Evolutionary conservation across 2,888 invertebrate genomes (phyloP).

Genomic region (Oscheius sp.): DNA sequence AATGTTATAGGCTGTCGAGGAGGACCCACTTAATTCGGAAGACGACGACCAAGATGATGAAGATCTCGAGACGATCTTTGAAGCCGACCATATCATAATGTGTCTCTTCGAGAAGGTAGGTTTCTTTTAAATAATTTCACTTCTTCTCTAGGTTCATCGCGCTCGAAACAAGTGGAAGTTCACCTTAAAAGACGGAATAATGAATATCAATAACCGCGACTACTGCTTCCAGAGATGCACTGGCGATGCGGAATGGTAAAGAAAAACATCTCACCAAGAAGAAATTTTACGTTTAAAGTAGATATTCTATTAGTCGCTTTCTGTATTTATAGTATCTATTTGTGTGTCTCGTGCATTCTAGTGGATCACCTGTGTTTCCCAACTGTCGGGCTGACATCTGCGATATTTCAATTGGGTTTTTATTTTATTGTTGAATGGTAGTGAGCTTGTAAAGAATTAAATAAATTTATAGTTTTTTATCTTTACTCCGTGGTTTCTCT

Average conservation of each 20-base stretch:
- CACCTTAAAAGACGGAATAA: conserved; percentile 97
- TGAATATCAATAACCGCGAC: conserved; percentile 97
- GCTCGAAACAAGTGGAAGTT: conserved; percentile 99
- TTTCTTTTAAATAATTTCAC: neutral
- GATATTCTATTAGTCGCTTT: neutral
- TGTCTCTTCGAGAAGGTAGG: conserved; percentile 97
- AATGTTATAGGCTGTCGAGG: conserved; percentile 48
- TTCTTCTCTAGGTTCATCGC: conserved; percentile 84
- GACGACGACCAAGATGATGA: conserved; percentile 80
- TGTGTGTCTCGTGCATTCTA: neutral
- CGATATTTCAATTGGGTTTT: neutral
- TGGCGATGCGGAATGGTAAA: conserved; percentile 97
- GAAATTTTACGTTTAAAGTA: neutral
- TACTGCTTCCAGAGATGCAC: conserved; percentile 98
- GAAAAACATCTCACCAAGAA: neutral
- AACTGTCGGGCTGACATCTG: neutral
- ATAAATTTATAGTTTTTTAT: neutral
- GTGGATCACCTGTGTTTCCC: neutral
- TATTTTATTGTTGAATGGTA: neutral
- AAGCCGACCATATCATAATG: conserved; percentile 98
- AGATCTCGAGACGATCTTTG: conserved; percentile 88
- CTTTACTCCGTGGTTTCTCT: neutral
- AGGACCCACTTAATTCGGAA: conserved; percentile 66
- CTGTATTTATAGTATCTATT: neutral
- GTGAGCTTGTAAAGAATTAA: neutral